Conservation (phyloP, 2,888 invertebrate genomes). For the Lasius platythorax region DNA sequence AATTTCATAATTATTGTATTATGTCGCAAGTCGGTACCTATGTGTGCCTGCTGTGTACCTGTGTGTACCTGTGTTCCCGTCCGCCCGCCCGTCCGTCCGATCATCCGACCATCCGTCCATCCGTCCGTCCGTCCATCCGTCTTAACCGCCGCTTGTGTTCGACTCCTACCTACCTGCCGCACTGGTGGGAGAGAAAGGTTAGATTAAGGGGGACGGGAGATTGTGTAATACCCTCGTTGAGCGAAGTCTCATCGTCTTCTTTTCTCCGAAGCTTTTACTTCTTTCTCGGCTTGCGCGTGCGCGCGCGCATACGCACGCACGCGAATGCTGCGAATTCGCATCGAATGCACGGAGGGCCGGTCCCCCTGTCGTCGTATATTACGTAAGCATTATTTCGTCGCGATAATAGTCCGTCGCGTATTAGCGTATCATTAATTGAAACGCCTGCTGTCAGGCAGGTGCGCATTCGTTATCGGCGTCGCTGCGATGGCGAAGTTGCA, state of each 20-base stretch:
- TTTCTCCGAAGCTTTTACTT: slow-evolving; percentile 76
- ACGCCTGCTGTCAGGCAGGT: slow-evolving; percentile 37
- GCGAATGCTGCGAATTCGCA: slow-evolving; percentile 27
- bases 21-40: slow-evolving; percentile 82
- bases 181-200: slow-evolving; percentile 82
- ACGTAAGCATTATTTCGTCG: slow-evolving; percentile 41
- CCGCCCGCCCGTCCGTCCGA: slow-evolving; percentile 57
- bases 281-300: slow-evolving; percentile 57
- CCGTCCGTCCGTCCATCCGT: slow-evolving; percentile 62
- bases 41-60: not conserved
- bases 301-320: slow-evolving; percentile 43
- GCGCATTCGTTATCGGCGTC: slow-evolving; percentile 27
- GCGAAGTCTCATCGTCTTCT: slow-evolving; percentile 78
- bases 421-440: slow-evolving; percentile 50
- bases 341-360: not conserved
- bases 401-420: slow-evolving; percentile 32
- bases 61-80: slow-evolving; percentile 60
- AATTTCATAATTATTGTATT: slow-evolving; percentile 86
- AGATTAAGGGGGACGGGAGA: slow-evolving; percentile 80
- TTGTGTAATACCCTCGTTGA: slow-evolving; percentile 82
- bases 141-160: slow-evolving; percentile 58
- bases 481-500: not conserved
- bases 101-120: slow-evolving; percentile 39
- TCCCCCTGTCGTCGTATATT: not conserved
- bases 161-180: slow-evolving; percentile 72